phyloP scores from a whole-genome alignment of 2,888 invertebrate genomes.

The Herminia tarsipennalis region DNA sequence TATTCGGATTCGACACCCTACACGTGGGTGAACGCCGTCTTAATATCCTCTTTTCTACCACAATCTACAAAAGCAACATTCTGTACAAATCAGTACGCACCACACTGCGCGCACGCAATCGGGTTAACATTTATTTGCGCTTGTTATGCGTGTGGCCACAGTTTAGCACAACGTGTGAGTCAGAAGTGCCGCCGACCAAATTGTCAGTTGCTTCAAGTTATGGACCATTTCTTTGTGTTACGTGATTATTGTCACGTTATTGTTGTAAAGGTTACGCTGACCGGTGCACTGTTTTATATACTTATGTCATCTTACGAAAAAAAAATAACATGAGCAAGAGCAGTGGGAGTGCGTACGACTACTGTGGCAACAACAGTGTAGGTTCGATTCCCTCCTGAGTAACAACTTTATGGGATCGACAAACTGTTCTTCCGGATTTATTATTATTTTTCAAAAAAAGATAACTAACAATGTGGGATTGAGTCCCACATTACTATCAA shows the following conservation, averaged over 20 bases:
- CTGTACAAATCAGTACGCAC: neutral
- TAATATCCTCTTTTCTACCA: neutral
- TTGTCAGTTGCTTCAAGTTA: neutral
- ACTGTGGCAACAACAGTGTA: no score
- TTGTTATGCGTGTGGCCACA: constrained; percentile 7
- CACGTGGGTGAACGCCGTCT: no score
- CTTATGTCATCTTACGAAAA: no score
- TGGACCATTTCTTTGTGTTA: neutral
- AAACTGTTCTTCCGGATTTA: no score
- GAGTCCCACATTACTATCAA: no score
- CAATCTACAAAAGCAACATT: neutral
- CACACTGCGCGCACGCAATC: constrained; percentile 20
- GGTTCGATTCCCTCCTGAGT: neutral
- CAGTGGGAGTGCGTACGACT: no score
- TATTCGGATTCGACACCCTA: no score
- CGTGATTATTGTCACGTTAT: neutral
- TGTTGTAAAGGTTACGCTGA: neutral
- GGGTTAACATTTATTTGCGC: constrained; percentile 10
- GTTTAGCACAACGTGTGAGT: constrained; percentile 17
- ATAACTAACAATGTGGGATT: no score
- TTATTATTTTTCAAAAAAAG: no score
- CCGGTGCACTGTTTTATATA: no score
- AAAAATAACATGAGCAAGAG: no score
- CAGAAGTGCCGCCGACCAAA: constrained; percentile 12
- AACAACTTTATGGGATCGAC: neutral